Base-by-base conservation (phyloP, 2,113 vertebrate genomes). In the Spermophilus dauricus region DNA sequence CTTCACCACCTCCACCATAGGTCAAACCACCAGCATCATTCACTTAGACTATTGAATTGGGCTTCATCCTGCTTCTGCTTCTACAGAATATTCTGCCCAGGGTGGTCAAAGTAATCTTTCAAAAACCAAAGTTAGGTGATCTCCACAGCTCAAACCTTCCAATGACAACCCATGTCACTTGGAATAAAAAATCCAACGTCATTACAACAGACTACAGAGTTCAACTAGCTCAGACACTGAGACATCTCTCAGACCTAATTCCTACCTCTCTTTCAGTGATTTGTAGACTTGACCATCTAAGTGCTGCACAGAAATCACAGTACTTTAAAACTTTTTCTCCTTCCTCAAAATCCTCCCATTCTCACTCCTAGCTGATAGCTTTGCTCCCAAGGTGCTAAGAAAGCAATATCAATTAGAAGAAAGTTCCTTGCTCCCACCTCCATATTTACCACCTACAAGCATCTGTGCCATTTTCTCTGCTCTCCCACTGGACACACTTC, bases 181-280 rank as follows among this genome's bases (percentile, higher is more conserved):
- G 51, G 24, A 72, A 94, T 63, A 51, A 93, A 93, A n/a, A 92
- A 82, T 69, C 34, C 45, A 77, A 83, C 63, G 26, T 85, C 32
- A 45, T 85, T 48, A 51, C 5, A 22, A 86, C 1, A 89, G 70
- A 12, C 37, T 26, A 9, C 34, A 63, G 70, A 26, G 13, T 18
- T 70, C 67, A 78, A 14, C 13, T 39, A 65, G 34, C 42, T 76
- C 30, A 45, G 48, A 72, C 30, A 8, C 22, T 13, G 7, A 11
- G 22, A 80, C 48, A 53, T 65, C 58, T 42, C 76, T 75, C 30
- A 92, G 34, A 88, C 5, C 30, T 16, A 61, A 22, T 67, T 86
- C 51, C 87, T 61, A 80, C 24, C 42, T 86, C 18, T 84, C 58
- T 30, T 86, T 45, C 83, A 91, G 48, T 18, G 16, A 5, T 86